A percentile compares a stretch with the other conserved stretches of the same genome.
phyloP scores from a whole-genome alignment of 1,140 invertebrate species.

The Ooceraea biroi region DNA sequence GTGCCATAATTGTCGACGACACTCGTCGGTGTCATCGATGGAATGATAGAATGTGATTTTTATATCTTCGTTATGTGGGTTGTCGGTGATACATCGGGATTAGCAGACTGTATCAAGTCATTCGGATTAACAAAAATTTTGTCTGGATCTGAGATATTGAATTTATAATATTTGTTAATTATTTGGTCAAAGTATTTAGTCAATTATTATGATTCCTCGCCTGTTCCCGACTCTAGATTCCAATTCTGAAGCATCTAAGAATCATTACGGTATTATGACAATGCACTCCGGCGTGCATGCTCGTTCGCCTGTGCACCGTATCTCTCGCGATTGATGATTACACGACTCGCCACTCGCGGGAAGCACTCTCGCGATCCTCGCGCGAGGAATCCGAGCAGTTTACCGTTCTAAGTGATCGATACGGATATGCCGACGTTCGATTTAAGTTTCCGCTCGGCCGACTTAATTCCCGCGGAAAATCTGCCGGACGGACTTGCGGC shows the following conservation, averaged over 20 bases:
- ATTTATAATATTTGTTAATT: too few relatives aligned
- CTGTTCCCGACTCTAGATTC: too few relatives aligned
- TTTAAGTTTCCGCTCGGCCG: slow-evolving; percentile 66
- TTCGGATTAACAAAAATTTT: too few relatives aligned
- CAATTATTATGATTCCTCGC: too few relatives aligned
- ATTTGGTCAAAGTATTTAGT: too few relatives aligned
- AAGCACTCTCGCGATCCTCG: slow-evolving; percentile 5
- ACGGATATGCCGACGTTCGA: slow-evolving; percentile 31
- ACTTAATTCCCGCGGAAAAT: slow-evolving; percentile 63
- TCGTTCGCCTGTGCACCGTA: background rate
- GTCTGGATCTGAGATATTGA: too few relatives aligned
- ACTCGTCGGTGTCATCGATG: background rate
- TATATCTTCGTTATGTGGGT: background rate
- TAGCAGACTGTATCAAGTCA: too few relatives aligned
- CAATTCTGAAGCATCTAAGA: background rate
- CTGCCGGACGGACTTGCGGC: slow-evolving; percentile 49
- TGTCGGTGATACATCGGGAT: background rate
- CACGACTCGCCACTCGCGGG: slow-evolving; percentile 13
- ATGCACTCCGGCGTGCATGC: background rate
- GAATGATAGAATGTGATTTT: background rate
- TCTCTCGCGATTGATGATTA: background rate
- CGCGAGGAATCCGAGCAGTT: slow-evolving; percentile 23
- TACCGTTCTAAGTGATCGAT: slow-evolving; percentile 26
- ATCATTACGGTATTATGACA: background rate
- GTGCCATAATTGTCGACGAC: background rate